Evolutionary conservation across 2,888 invertebrate genomes (phyloP).

Genomic region (Bombyx huttoni): DNA sequence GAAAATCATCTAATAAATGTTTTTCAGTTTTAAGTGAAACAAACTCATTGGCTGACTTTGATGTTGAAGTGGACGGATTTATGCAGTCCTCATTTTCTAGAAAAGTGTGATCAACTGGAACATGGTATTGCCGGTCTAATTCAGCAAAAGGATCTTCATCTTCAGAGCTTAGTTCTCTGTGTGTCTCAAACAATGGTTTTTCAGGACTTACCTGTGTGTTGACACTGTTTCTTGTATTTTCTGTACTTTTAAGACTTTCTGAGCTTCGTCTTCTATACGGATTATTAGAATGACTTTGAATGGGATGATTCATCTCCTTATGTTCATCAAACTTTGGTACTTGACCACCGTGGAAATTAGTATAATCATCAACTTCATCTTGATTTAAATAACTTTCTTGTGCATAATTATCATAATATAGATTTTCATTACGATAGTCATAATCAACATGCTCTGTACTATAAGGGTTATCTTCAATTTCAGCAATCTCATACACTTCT

Average conservation of each 20-base stretch:
- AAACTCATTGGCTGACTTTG: conserved; percentile 11
- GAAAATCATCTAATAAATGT: background rate
- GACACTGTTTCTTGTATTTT: conserved; percentile 18
- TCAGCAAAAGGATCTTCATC: conserved; percentile 61
- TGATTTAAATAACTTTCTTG: conserved; percentile 7
- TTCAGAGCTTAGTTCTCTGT: conserved; percentile 39
- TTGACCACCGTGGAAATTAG: background rate
- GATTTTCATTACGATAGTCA: conserved; percentile 14
- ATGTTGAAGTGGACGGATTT: conserved; percentile 1
- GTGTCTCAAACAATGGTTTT: conserved; percentile 37
- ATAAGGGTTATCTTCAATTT: conserved; percentile 10
- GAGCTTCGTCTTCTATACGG: conserved; percentile 11
- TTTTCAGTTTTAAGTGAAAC: background rate
- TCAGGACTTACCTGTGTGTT: conserved; percentile 14
- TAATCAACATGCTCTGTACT: conserved; percentile 8
- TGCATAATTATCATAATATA: conserved; percentile 16
- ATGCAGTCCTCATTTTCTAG: conserved; percentile 35
- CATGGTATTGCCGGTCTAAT: conserved; percentile 60
- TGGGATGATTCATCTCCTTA: conserved; percentile 1
- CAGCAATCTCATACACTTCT: conserved; percentile 19
- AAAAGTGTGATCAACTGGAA: conserved; percentile 57
- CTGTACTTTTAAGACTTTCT: conserved; percentile 17
- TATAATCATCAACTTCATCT: conserved; percentile 14
- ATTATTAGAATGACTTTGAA: background rate
- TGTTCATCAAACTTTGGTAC: conserved; percentile 11